Evolutionary conservation across 2,113 vertebrate genomes (phyloP).

Genomic region (Salvelinus alpinus): DNA sequence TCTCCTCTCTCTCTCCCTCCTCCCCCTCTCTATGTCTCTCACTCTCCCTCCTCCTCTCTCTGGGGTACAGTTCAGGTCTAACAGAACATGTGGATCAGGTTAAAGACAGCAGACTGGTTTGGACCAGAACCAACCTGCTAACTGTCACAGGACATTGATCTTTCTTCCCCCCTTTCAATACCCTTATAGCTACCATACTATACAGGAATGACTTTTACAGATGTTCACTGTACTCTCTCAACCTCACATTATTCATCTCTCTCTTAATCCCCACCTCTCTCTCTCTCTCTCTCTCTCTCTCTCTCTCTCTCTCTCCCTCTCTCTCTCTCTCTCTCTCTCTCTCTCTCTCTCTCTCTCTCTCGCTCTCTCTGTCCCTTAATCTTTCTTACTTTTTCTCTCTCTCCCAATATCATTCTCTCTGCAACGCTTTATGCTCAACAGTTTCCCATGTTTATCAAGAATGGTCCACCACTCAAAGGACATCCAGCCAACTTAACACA

Average conservation of each 20-base stretch:
- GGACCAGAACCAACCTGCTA: slow-evolving; percentile 62
- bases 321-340: slow-evolving; percentile 3
- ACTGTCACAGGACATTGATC: slow-evolving; percentile 80
- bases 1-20: neutral
- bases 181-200: slow-evolving; percentile 43
- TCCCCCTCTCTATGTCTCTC: neutral
- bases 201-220: slow-evolving; percentile 73
- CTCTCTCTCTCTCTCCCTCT: neutral
- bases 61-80: neutral
- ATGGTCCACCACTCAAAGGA: too few relatives aligned
- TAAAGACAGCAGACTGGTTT: slow-evolving; percentile 59
- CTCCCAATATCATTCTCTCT: slow-evolving; percentile 8
- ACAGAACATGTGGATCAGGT: slow-evolving; percentile 71
- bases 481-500: too few relatives aligned
- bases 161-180: slow-evolving; percentile 70
- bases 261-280: neutral
- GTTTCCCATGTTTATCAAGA: too few relatives aligned
- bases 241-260: slow-evolving; percentile 11
- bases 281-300: neutral
- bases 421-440: too few relatives aligned
- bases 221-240: slow-evolving; percentile 60
- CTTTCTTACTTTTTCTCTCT: slow-evolving; percentile 14
- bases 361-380: neutral
- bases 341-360: slow-evolving; percentile 2
- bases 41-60: neutral